Evolutionary conservation across 64 coral and sea anemone species (phyloP).

Genomic region (Pocillopora damicornis): DNA sequence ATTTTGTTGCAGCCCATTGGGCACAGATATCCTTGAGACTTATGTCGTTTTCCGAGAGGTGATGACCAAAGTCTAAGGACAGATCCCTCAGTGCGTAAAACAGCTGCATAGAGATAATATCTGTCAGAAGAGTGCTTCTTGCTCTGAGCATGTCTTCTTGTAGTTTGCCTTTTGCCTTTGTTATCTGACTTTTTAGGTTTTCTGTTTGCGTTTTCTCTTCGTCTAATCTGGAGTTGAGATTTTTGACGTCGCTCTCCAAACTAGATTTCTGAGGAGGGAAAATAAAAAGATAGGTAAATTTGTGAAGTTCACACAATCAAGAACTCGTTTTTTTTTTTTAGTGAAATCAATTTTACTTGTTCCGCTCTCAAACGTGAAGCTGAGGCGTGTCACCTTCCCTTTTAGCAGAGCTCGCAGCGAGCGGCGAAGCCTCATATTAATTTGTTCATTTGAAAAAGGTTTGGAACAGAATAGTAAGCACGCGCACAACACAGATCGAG

Average conservation of each 20-base stretch:
- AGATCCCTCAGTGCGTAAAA: conserved; percentile 59
- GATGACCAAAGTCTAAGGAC: background rate
- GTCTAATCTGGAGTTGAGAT: conserved; percentile 48
- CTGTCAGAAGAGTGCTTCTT: conserved; percentile 48
- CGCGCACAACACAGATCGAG: too few relatives aligned
- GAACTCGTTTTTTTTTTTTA: too few relatives aligned
- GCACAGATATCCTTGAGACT: background rate
- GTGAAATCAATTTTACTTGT: too few relatives aligned
- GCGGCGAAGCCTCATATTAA: too few relatives aligned
- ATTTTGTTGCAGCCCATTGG: background rate
- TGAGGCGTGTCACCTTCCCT: too few relatives aligned
- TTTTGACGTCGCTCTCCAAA: conserved; percentile 33
- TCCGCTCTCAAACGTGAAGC: too few relatives aligned
- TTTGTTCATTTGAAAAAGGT: too few relatives aligned
- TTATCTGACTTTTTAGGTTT: conserved; percentile 29
- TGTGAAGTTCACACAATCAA: too few relatives aligned
- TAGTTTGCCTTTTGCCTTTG: conserved; percentile 22
- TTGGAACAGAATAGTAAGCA: too few relatives aligned
- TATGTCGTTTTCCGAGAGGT: background rate
- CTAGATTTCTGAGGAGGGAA: conserved; percentile 41
- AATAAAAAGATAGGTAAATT: background rate
- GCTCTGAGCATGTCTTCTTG: conserved; percentile 50
- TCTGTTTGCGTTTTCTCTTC: conserved; percentile 12
- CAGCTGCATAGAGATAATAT: conserved; percentile 81
- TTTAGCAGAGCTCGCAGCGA: too few relatives aligned